Conservation (phyloP, 1,140 invertebrate species). For the Lepidurus packardi region DNA sequence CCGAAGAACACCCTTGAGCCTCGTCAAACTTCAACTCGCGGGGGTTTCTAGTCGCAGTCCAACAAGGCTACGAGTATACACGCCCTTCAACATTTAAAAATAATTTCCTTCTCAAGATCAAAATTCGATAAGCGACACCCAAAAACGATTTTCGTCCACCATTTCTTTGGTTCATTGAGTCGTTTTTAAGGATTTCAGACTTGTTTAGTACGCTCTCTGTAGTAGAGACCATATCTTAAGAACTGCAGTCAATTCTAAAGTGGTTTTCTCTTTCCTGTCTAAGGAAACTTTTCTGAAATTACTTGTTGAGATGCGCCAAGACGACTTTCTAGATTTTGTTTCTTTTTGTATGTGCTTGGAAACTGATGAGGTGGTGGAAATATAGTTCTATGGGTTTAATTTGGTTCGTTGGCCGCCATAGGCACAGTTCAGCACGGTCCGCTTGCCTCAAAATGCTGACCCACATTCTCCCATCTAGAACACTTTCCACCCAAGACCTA, state of each 20-base stretch:
- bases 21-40: not conserved
- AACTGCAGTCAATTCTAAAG: not conserved
- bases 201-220: not conserved
- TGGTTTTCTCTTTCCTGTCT: not conserved
- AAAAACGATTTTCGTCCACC: not conserved
- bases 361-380: not conserved
- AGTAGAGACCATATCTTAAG: not conserved
- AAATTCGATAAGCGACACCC: not conserved
- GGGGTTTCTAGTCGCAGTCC: not conserved
- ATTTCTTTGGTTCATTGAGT: not conserved
- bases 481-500: constrained; percentile 16
- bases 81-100: not conserved
- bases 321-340: too few species aligned
- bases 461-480: constrained; percentile 15
- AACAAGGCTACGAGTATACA: not conserved
- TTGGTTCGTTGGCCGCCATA: constrained; percentile 1
- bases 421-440: not conserved
- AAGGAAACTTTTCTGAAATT: too few species aligned
- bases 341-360: not conserved
- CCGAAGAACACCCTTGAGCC: not conserved
- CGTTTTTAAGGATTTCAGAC: not conserved
- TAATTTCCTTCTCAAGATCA: not conserved
- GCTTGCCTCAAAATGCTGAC: constrained; percentile 14
- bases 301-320: too few species aligned
- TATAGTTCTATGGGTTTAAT: not conserved